These are phyloP conservation scores for Caprella mutica DNA, from an alignment of 2,888 invertebrate genomes.

Conservation along the genomic window DNA sequence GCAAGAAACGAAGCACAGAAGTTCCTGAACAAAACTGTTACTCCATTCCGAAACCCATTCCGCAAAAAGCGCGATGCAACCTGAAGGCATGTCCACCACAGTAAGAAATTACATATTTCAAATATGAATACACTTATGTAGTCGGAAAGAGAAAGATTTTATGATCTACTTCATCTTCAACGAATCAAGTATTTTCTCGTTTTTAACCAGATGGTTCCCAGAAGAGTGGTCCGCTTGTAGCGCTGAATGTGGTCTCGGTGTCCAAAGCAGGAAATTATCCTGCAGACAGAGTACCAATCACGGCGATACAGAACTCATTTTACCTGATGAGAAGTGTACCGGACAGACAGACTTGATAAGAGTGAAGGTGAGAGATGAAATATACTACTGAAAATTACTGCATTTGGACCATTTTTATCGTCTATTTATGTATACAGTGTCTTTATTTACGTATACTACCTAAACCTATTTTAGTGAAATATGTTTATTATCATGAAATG, in stretches of 20 bases:
- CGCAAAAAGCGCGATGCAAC: conserved; percentile 54
- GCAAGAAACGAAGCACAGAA: conserved; percentile 47
- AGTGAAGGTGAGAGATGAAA: not conserved
- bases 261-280: conserved; percentile 64
- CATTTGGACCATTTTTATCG: not conserved
- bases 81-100: conserved; percentile 63
- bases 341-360: not conserved
- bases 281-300: conserved; percentile 58
- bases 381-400: not conserved
- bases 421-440: not conserved
- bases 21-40: conserved; percentile 55
- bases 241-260: conserved; percentile 61
- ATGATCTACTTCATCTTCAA: no score
- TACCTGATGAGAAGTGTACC: no score
- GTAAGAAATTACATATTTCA: conserved; percentile 39
- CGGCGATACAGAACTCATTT: conserved; percentile 43
- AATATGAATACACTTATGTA: no score
- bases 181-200: no score
- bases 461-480: no score
- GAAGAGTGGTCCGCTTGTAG: conserved; percentile 85
- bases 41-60: conserved; percentile 49
- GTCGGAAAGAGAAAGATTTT: no score
- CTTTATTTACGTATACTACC: no score
- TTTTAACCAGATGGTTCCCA: conserved; percentile 76
- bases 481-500: no score